Evolutionary conservation across 2,888 invertebrate genomes (phyloP).

Genomic region (Drosophila robusta): DNA sequence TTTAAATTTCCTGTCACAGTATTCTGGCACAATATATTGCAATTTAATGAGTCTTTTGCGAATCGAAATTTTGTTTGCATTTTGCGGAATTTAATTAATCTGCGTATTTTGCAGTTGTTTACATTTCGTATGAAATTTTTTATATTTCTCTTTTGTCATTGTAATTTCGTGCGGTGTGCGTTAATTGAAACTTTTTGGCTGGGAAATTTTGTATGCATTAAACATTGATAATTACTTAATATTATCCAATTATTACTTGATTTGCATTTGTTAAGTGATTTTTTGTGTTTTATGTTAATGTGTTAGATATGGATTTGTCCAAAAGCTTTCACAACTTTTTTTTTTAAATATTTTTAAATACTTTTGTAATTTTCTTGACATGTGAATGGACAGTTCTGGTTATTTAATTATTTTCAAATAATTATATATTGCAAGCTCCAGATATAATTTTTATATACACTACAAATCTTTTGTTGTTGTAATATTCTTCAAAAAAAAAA

Average conservation of each 20-base stretch:
- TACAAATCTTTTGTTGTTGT: no score
- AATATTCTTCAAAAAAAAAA: no score
- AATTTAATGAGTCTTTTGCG: conserved; percentile 30
- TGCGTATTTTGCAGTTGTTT: conserved; percentile 24
- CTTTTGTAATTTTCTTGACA: no score
- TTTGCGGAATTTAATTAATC: conserved; percentile 27
- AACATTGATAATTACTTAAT: conserved; percentile 10
- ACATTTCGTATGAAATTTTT: conserved; percentile 21
- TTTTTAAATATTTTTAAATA: no score
- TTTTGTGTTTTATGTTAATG: neutral
- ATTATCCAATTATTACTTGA: neutral
- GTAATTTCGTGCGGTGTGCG: conserved; percentile 33
- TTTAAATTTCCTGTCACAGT: conserved; percentile 23
- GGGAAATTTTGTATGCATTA: conserved; percentile 20
- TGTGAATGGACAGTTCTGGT: no score
- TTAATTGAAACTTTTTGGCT: conserved; percentile 46
- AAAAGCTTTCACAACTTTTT: neutral
- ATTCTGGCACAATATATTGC: conserved; percentile 20
- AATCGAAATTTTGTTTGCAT: conserved; percentile 19
- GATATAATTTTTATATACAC: no score
- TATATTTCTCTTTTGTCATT: conserved; percentile 1
- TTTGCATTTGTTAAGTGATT: neutral
- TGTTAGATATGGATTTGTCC: neutral
- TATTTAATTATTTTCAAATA: no score
- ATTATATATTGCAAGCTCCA: no score